A percentile compares a stretch with the other conserved stretches of the same genome.
Conservation (phyloP, 1,140 invertebrate species). For the Theocolax elegans region DNA sequence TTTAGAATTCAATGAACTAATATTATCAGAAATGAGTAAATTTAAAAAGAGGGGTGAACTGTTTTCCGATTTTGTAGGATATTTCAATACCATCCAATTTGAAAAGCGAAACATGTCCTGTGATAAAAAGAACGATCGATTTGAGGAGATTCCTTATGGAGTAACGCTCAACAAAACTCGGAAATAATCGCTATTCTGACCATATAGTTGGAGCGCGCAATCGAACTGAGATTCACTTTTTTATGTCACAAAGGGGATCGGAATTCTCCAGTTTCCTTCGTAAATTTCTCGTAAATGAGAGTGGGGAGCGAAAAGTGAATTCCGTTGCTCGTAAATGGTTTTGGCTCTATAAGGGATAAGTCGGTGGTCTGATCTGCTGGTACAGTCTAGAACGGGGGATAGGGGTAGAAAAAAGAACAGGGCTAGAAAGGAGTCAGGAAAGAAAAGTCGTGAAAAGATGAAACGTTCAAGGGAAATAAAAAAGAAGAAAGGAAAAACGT, state of each 20-base stretch:
- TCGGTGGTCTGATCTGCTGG: slow-evolving; percentile 21
- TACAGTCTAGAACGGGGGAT: no score
- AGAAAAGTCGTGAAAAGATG: not conserved
- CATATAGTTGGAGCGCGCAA: not conserved
- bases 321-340: slow-evolving; percentile 19
- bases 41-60: no score
- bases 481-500: slow-evolving; percentile 9
- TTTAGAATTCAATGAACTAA: no score
- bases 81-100: no score
- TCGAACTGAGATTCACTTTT: slow-evolving; percentile 21
- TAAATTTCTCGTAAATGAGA: slow-evolving; percentile 29
- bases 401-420: slow-evolving; percentile 14
- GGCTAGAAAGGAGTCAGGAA: slow-evolving; percentile 8
- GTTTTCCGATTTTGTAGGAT: no score
- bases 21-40: no score
- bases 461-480: not conserved
- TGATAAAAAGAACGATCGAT: slow-evolving; percentile 27
- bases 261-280: slow-evolving; percentile 47
- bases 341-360: slow-evolving; percentile 26
- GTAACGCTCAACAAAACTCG: not conserved
- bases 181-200: slow-evolving; percentile 26
- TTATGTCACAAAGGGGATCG: slow-evolving; percentile 12
- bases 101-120: no score
- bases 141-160: not conserved
- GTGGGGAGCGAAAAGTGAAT: not conserved